Conservation (phyloP, 2,113 vertebrate species). For the Psittacula cyanocephala region DNA sequence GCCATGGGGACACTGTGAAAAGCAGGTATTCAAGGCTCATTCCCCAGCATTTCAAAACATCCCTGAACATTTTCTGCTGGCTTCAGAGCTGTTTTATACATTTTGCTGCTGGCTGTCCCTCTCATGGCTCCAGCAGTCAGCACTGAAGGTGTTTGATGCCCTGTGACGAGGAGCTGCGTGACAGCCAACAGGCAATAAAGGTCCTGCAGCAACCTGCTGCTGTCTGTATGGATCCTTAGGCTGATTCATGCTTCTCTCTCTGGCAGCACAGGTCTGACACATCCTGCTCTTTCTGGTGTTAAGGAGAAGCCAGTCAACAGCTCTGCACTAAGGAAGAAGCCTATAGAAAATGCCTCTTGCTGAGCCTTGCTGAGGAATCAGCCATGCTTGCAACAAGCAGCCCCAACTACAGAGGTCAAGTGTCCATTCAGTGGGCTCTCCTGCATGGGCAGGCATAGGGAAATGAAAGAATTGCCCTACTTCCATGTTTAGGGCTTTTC, state of each 20-base stretch:
- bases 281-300: not conserved
- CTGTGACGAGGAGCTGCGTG: not conserved
- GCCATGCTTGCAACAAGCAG: fast-evolving
- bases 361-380: not conserved
- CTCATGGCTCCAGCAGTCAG: not conserved
- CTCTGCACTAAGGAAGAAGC: not conserved
- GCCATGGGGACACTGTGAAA: not conserved
- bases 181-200: not conserved
- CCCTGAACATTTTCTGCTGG: not conserved
- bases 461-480: not conserved
- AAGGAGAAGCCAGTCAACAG: not conserved
- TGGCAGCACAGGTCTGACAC: not conserved
- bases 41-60: not conserved
- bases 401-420: not conserved
- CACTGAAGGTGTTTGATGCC: not conserved
- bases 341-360: not conserved
- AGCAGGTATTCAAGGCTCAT: not conserved
- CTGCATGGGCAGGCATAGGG: not conserved
- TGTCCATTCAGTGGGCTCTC: not conserved
- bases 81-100: not conserved
- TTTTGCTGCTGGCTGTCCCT: not conserved
- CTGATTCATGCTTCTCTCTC: not conserved
- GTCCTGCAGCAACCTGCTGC: not conserved
- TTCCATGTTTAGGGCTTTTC: not conserved
- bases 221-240: not conserved